Conservation (phyloP, 2,888 invertebrate genomes). For the Scrobipalpa costella region DNA sequence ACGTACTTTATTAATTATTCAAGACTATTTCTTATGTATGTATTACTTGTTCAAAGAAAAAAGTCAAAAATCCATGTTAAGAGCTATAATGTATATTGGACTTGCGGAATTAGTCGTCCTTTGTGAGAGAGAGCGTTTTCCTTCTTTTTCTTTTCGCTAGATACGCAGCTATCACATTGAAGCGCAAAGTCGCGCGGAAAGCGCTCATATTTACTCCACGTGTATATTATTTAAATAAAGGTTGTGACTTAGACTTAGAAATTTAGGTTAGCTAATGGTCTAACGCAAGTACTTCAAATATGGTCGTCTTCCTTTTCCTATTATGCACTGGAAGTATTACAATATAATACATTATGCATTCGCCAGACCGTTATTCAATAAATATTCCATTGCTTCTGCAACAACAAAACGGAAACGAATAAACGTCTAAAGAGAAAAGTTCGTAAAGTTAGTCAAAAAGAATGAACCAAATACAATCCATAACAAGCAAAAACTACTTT, state of each 20-base stretch:
- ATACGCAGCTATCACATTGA: too few relatives aligned
- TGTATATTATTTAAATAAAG: not conserved
- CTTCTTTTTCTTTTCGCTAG: too few relatives aligned
- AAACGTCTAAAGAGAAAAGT: not conserved
- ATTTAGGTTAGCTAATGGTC: not conserved
- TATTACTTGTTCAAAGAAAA: too few relatives aligned
- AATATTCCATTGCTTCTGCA: conserved; percentile 36
- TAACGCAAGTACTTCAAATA: conserved; percentile 26
- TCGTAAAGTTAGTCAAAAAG: not conserved
- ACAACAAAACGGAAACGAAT: conserved; percentile 7
- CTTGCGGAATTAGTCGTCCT: too few relatives aligned
- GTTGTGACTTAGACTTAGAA: not conserved
- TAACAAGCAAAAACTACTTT: not conserved
- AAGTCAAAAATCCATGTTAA: too few relatives aligned
- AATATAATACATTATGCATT: conserved; percentile 43
- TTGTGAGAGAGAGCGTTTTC: too few relatives aligned
- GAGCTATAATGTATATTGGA: too few relatives aligned
- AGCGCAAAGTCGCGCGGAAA: too few relatives aligned
- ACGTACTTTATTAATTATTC: too few relatives aligned
- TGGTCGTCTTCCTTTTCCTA: conserved; percentile 32
- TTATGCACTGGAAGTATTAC: conserved; percentile 39
- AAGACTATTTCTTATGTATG: too few relatives aligned
- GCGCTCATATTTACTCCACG: not conserved
- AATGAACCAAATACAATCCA: not conserved
- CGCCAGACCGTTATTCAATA: conserved; percentile 40